Evolutionary conservation across 2,113 vertebrate species (phyloP).

Genomic region (Alethe diademata): DNA sequence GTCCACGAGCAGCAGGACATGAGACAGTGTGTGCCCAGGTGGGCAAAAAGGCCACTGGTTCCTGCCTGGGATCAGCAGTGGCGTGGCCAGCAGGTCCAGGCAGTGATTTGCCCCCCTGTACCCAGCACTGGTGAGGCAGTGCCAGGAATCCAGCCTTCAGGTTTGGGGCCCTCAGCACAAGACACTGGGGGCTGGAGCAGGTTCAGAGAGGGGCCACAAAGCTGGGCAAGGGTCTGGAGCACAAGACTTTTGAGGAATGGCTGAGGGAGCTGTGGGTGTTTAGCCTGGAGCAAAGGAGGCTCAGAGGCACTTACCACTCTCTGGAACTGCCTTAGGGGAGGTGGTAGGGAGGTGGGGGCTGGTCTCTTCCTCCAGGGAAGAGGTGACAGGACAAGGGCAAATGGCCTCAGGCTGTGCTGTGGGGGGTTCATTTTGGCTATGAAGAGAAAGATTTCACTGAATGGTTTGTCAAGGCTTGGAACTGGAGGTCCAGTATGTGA

Average conservation of each 20-base stretch:
- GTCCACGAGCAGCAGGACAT: background rate
- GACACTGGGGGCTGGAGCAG: background rate
- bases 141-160: background rate
- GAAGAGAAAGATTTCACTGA: background rate
- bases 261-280: background rate
- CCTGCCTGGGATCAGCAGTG: background rate
- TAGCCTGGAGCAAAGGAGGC: background rate
- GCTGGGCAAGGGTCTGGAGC: background rate
- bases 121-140: rapidly evolving
- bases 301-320: background rate
- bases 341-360: background rate
- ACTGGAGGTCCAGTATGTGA: background rate
- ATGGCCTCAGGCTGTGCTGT: background rate
- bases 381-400: too few species aligned
- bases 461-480: background rate
- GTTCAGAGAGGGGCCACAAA: background rate
- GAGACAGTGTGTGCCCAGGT: background rate
- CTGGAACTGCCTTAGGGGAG: background rate
- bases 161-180: background rate
- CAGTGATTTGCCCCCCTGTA: background rate
- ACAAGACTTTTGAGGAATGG: background rate
- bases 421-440: too few species aligned
- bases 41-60: background rate
- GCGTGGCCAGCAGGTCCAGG: background rate
- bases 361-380: background rate